Evolutionary conservation across 1,140 invertebrate species (phyloP).

Genomic region (Eupeodes corollae): DNA sequence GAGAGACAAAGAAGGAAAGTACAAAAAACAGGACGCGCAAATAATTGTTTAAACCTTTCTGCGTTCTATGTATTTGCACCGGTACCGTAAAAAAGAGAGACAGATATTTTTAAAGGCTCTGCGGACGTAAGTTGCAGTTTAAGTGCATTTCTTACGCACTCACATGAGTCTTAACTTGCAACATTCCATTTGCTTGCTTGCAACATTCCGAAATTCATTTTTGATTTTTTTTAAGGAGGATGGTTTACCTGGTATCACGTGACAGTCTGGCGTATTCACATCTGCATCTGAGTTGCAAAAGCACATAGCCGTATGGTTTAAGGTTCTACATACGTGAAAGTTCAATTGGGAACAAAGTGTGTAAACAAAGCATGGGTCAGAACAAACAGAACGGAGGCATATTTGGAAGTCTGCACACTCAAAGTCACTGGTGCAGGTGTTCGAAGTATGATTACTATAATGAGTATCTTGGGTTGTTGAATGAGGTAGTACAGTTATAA

Average conservation of each 20-base stretch:
- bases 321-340: constrained; percentile 35
- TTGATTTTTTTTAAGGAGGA: constrained; percentile 7
- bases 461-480: no score
- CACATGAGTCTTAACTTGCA: background rate
- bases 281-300: constrained; percentile 37
- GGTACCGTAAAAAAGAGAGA: background rate
- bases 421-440: constrained; percentile 17
- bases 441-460: no score
- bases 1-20: no score
- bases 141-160: background rate
- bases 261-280: constrained; percentile 39
- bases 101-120: background rate
- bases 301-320: constrained; percentile 42
- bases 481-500: no score
- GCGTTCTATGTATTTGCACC: no score
- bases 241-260: constrained; percentile 45
- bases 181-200: background rate
- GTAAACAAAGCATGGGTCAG: constrained; percentile 41
- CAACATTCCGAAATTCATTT: background rate
- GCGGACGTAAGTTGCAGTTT: background rate
- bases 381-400: constrained; percentile 43
- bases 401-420: constrained; percentile 43
- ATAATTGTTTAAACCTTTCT: no score
- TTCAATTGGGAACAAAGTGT: no score
- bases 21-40: no score